phyloP scores from a whole-genome alignment of 2,888 invertebrate species.

The Aradus depressus region DNA sequence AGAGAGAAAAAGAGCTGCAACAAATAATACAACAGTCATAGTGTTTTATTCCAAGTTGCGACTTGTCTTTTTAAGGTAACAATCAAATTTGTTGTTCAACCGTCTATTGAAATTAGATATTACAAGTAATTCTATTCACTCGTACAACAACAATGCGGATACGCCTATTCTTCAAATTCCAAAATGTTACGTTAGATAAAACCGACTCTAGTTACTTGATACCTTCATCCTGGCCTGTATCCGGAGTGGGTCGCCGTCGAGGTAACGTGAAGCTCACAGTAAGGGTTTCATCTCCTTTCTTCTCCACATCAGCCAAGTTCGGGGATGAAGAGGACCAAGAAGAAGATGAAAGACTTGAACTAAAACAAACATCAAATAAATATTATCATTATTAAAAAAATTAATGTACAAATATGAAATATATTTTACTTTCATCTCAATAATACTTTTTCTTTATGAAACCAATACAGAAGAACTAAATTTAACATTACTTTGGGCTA shows the following conservation, averaged over 20 bases:
- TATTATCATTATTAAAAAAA: not conserved
- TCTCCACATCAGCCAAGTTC: constrained; percentile 56
- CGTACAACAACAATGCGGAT: not conserved
- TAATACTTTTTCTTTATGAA: too few relatives aligned
- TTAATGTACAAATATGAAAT: too few relatives aligned
- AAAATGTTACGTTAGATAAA: not conserved
- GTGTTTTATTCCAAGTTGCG: too few relatives aligned
- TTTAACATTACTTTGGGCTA: too few relatives aligned
- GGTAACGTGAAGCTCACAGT: constrained; percentile 55
- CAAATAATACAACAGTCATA: too few relatives aligned
- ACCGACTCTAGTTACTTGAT: constrained; percentile 7
- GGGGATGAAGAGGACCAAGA: constrained; percentile 75
- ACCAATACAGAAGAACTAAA: too few relatives aligned
- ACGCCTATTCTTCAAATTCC: not conserved
- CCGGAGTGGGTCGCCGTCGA: constrained; percentile 37
- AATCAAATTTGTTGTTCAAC: too few relatives aligned
- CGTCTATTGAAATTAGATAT: too few relatives aligned
- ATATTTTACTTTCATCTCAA: too few relatives aligned
- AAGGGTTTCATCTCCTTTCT: constrained; percentile 49
- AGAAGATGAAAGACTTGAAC: constrained; percentile 40
- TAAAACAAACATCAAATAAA: constrained; percentile 23
- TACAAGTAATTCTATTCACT: too few relatives aligned
- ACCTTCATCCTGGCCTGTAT: constrained; percentile 24
- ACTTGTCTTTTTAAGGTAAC: too few relatives aligned
- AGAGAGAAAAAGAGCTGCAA: too few relatives aligned